These are phyloP conservation scores for Dolichoris vasculosae DNA, from an alignment of 1,140 invertebrate genomes.

Conservation along the genomic window DNA sequence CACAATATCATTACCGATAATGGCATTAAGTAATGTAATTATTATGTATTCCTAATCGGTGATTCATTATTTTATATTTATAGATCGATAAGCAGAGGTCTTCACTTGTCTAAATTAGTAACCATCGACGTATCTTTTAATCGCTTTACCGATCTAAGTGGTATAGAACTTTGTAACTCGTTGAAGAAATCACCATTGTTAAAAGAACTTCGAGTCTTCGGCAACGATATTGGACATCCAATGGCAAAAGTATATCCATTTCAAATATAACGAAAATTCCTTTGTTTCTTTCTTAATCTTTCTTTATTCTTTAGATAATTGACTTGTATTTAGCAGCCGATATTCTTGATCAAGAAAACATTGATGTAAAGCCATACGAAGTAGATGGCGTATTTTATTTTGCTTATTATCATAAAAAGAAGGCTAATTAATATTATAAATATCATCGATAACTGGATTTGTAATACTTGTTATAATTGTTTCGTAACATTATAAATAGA, in stretches of 20 bases:
- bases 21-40: constrained; percentile 71
- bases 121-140: constrained; percentile 76
- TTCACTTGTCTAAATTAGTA: constrained; percentile 75
- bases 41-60: background rate
- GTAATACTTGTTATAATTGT: background rate
- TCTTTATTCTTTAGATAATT: constrained; percentile 63
- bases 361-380: constrained; percentile 76
- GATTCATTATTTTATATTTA: constrained; percentile 49
- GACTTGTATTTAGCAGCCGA: constrained; percentile 74
- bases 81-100: constrained; percentile 71
- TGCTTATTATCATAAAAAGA: constrained; percentile 68
- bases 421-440: background rate
- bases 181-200: constrained; percentile 75
- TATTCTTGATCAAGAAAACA: constrained; percentile 72
- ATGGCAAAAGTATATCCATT: constrained; percentile 64
- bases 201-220: constrained; percentile 75
- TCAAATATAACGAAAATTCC: background rate
- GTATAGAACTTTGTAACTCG: constrained; percentile 74
- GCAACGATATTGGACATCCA: constrained; percentile 72
- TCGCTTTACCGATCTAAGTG: constrained; percentile 72
- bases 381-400: constrained; percentile 73
- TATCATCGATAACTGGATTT: background rate
- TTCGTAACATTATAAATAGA: background rate
- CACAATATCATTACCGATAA: constrained; percentile 75
- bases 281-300: background rate